Conservation (phyloP, 2,888 invertebrate genomes). For the Leptura quadrifasciata region DNA sequence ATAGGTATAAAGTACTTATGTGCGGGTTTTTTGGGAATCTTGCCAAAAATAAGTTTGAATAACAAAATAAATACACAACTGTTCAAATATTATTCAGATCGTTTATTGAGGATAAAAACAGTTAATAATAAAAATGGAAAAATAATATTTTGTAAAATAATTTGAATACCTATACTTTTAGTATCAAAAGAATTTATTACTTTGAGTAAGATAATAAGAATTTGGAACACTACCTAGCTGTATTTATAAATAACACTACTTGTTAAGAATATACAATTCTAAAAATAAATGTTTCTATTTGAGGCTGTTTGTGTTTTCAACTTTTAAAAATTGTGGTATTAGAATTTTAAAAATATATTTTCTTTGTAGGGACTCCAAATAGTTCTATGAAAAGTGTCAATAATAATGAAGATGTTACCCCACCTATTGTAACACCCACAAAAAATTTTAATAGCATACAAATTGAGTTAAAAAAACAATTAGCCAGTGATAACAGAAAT, state of each 20-base stretch:
- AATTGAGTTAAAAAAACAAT: conserved; percentile 70
- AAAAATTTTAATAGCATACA: conserved; percentile 68
- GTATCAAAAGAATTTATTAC: too few relatives aligned
- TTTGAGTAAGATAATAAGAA: neutral
- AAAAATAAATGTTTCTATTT: conserved; percentile 27
- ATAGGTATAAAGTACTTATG: too few relatives aligned
- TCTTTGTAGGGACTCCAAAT: conserved; percentile 13
- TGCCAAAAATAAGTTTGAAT: too few relatives aligned
- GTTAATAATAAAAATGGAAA: too few relatives aligned
- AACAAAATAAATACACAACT: too few relatives aligned
- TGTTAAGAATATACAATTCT: neutral
- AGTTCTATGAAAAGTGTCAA: conserved; percentile 21
- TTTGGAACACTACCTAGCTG: conserved; percentile 19
- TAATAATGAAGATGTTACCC: conserved; percentile 41
- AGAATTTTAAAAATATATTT: neutral
- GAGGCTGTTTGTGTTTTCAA: neutral
- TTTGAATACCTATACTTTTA: too few relatives aligned
- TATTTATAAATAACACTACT: neutral
- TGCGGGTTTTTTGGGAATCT: too few relatives aligned
- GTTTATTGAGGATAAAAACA: too few relatives aligned
- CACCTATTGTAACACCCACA: conserved; percentile 55
- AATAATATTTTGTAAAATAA: too few relatives aligned
- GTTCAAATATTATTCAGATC: too few relatives aligned
- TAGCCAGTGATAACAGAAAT: conserved; percentile 71
- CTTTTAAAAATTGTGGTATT: neutral